A percentile compares a stretch with the other conserved stretches of the same genome.
Evolutionary conservation across 2,113 vertebrate genomes (phyloP).

Genomic region (Cavia porcellus): DNA sequence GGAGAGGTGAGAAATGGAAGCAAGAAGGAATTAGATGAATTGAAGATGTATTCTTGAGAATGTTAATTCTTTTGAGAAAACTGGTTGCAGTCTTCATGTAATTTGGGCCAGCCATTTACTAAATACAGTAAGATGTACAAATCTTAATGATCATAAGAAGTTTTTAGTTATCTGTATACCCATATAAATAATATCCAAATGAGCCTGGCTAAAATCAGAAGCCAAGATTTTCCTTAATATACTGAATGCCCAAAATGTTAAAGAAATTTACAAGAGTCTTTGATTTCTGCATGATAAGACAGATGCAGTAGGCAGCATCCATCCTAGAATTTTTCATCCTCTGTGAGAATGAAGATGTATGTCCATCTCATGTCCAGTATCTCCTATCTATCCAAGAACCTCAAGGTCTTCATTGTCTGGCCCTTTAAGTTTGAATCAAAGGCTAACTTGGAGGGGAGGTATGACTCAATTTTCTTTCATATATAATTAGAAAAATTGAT

Average conservation of each 20-base stretch:
- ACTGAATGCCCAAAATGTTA: neutral
- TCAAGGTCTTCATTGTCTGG: neutral
- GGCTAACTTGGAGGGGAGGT: neutral
- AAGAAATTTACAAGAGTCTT: slow-evolving; percentile 21
- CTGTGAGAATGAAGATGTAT: neutral
- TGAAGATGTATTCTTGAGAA: slow-evolving; percentile 16
- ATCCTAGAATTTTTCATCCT: neutral
- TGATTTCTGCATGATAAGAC: neutral
- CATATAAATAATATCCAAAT: neutral
- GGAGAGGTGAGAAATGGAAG: slow-evolving; percentile 49
- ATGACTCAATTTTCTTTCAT: neutral
- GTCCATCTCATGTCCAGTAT: neutral
- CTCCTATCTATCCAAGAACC: neutral
- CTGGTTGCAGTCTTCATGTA: neutral
- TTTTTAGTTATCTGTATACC: neutral
- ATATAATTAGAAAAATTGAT: neutral
- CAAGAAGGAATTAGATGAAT: slow-evolving; percentile 21
- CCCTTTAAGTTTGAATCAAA: neutral
- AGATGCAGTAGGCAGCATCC: neutral
- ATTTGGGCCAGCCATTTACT: neutral
- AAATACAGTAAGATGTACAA: neutral
- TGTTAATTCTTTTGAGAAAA: slow-evolving; percentile 57
- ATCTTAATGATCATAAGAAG: neutral
- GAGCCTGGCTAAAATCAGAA: slow-evolving; percentile 7
- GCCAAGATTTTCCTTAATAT: neutral